Percentiles rank a stretch among this genome's conserved stretches.
Conservation (phyloP, 2,888 invertebrate species). For the Disparrhopalites patrizii region DNA sequence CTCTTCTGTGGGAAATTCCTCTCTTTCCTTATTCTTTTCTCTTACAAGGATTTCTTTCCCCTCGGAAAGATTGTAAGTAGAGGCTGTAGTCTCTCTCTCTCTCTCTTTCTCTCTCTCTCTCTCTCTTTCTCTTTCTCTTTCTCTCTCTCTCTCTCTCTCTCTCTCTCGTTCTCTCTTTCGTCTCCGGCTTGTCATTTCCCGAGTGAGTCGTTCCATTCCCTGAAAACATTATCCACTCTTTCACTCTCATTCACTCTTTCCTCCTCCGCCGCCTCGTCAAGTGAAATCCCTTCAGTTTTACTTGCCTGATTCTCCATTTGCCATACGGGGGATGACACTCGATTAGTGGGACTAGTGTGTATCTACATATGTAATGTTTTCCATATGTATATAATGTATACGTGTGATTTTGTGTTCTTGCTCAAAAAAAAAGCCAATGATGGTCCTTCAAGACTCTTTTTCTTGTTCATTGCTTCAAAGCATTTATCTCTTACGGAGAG, state of each 20-base stretch:
- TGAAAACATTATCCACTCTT: constrained; percentile 9
- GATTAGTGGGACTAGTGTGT: constrained; percentile 29
- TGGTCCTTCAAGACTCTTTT: no score
- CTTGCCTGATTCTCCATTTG: constrained; percentile 18
- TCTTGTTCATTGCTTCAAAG: no score
- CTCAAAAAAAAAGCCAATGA: no score
- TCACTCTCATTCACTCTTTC: constrained; percentile 4
- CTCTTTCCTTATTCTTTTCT: constrained; percentile 15
- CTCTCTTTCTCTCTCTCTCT: background rate
- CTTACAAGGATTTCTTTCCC: background rate
- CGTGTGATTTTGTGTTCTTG: no score
- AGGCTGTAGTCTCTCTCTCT: background rate
- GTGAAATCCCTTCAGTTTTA: constrained; percentile 8
- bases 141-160: constrained; percentile 4
- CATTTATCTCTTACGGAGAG: background rate
- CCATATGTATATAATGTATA: no score
- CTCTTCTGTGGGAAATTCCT: constrained; percentile 37
- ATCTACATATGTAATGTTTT: background rate
- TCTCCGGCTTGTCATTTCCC: constrained; percentile 21
- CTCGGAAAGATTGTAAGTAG: no score
- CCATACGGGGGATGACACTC: constrained; percentile 35
- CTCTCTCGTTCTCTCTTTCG: constrained; percentile 12
- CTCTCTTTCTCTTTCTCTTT: constrained; percentile 17
- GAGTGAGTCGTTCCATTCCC: constrained; percentile 10
- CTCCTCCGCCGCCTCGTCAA: no score